These are phyloP conservation scores for Sinosuthora webbiana DNA, from an alignment of 2,113 vertebrate genomes.

Conservation along the genomic window DNA sequence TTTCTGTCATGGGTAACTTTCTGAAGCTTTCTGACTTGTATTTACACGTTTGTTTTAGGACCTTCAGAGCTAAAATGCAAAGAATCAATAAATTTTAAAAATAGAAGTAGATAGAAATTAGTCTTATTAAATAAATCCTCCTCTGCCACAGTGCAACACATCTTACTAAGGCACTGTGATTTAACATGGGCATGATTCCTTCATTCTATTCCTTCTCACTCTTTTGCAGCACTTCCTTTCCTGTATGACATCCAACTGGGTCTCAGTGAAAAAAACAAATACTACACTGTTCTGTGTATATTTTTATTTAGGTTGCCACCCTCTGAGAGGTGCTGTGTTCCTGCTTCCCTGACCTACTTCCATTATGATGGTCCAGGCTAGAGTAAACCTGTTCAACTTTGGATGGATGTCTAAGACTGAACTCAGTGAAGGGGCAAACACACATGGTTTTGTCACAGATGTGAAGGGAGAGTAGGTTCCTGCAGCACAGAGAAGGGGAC, in stretches of 20 bases:
- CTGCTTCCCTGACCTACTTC: background rate
- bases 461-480: background rate
- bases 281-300: background rate
- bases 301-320: background rate
- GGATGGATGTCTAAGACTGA: background rate
- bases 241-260: background rate
- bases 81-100: background rate
- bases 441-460: background rate
- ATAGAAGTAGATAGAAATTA: background rate
- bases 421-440: background rate
- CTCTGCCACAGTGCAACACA: background rate
- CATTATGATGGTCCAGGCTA: background rate
- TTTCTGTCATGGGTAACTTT: background rate
- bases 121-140: background rate
- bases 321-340: background rate
- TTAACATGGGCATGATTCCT: background rate
- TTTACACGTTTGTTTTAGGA: background rate
- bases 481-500: background rate
- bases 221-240: background rate
- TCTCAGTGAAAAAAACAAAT: background rate
- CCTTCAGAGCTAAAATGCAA: background rate
- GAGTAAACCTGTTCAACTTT: background rate
- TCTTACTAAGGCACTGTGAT: background rate
- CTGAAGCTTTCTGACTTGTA: background rate
- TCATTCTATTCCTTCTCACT: background rate